Conservation (phyloP, 2,888 invertebrate genomes). For the Omphaloscelis lunosa region DNA sequence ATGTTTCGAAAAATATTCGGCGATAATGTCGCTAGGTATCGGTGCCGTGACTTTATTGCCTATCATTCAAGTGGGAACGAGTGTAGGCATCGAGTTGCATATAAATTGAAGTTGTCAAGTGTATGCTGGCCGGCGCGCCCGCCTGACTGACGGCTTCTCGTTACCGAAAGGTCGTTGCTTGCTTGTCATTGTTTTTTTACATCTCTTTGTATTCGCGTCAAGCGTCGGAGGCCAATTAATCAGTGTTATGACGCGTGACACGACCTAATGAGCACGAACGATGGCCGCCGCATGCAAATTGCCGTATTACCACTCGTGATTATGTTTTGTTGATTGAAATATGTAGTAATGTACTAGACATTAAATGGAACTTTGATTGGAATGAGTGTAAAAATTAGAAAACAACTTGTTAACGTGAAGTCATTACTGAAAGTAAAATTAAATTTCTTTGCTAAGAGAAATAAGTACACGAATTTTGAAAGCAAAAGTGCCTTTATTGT, state of each 20-base stretch:
- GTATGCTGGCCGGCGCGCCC: slow-evolving; percentile 62
- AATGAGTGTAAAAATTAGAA: neutral
- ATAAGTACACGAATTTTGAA: neutral
- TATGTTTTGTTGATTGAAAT: slow-evolving; percentile 61
- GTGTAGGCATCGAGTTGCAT: slow-evolving; percentile 79
- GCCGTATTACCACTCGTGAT: slow-evolving; percentile 60
- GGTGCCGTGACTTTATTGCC: slow-evolving; percentile 73
- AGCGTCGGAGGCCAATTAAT: slow-evolving; percentile 85
- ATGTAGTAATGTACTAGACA: neutral
- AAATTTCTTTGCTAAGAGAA: neutral
- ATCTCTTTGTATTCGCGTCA: slow-evolving; percentile 74
- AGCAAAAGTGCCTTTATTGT: neutral
- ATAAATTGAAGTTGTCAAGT: slow-evolving; percentile 86
- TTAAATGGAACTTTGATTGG: slow-evolving; percentile 20
- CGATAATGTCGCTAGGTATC: slow-evolving; percentile 66
- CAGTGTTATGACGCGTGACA: slow-evolving; percentile 88
- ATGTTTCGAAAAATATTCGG: slow-evolving; percentile 57
- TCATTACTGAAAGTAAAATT: neutral
- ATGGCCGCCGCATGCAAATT: slow-evolving; percentile 73
- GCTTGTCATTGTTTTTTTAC: slow-evolving; percentile 78
- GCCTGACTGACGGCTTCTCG: slow-evolving; percentile 85
- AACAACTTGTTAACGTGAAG: neutral
- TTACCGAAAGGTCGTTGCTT: slow-evolving; percentile 87
- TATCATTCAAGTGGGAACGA: slow-evolving; percentile 72
- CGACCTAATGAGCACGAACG: slow-evolving; percentile 80